Evolutionary conservation across 2,113 vertebrate genomes (phyloP).

Genomic region (Oreochromis niloticus): DNA sequence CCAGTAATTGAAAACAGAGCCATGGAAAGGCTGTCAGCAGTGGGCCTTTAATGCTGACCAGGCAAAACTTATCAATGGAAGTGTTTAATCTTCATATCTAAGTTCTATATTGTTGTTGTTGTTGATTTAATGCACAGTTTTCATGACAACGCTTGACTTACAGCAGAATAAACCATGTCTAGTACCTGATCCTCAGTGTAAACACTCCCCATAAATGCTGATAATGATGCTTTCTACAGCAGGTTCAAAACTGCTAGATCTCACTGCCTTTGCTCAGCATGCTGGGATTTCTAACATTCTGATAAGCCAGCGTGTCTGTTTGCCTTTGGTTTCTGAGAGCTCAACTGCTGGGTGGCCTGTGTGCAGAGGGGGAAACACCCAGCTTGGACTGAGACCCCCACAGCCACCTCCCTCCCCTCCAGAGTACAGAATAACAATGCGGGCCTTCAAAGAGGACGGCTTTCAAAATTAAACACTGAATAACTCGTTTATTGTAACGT

Average conservation of each 20-base stretch:
- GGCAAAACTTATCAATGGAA: background rate
- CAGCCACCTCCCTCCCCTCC: background rate
- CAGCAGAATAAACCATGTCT: background rate
- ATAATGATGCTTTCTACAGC: constrained; percentile 16
- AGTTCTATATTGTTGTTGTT: background rate
- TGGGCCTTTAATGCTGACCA: constrained; percentile 6
- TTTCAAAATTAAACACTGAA: background rate
- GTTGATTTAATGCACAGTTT: background rate
- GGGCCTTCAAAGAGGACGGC: background rate
- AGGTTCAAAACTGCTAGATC: constrained; percentile 17
- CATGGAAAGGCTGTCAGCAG: background rate
- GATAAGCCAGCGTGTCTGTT: constrained; percentile 53
- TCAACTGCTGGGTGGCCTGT: constrained; percentile 29
- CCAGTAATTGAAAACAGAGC: constrained; percentile 63
- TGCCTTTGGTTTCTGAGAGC: constrained; percentile 31
- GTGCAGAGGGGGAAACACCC: background rate
- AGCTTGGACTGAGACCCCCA: constrained; percentile 4
- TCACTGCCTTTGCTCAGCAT: background rate
- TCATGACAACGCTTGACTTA: constrained; percentile 3
- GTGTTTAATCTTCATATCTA: constrained; percentile 10
- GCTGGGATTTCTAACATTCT: constrained; percentile 40
- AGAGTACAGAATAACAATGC: constrained; percentile 34
- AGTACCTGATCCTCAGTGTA: background rate
- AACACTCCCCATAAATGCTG: background rate
- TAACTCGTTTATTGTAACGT: background rate